phyloP scores from a whole-genome alignment of 2,113 vertebrate species.

The Proteles cristata region DNA sequence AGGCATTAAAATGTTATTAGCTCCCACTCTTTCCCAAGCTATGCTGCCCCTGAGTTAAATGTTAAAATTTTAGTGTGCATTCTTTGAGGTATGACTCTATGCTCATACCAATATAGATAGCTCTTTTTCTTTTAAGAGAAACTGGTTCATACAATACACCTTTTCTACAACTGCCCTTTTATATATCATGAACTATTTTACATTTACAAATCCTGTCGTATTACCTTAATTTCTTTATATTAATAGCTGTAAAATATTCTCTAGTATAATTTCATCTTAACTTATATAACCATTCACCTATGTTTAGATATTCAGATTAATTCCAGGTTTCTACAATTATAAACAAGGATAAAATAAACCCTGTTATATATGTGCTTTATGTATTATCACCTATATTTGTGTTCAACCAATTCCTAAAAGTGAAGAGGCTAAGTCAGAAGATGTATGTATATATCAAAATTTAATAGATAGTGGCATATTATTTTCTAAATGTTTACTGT shows the following conservation, averaged over 20 bases:
- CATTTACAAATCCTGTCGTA: neutral
- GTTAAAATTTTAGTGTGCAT: conserved; percentile 41
- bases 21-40: neutral
- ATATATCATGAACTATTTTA: neutral
- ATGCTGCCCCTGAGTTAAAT: neutral
- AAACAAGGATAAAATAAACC: neutral
- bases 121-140: neutral
- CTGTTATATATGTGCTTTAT: neutral
- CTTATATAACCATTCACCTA: neutral
- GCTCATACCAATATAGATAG: neutral
- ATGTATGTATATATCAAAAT: neutral
- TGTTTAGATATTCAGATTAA: conserved; percentile 1
- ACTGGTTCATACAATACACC: neutral
- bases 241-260: neutral
- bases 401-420: neutral
- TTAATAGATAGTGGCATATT: neutral
- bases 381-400: neutral
- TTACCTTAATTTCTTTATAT: neutral
- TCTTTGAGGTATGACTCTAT: neutral
- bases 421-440: neutral
- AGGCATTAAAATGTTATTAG: conserved; percentile 59
- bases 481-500: conserved; percentile 21
- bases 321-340: neutral
- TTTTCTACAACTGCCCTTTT: neutral
- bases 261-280: neutral